Evolutionary conservation across 2,113 vertebrate genomes (phyloP).

Genomic region (Raphicerus campestris): DNA sequence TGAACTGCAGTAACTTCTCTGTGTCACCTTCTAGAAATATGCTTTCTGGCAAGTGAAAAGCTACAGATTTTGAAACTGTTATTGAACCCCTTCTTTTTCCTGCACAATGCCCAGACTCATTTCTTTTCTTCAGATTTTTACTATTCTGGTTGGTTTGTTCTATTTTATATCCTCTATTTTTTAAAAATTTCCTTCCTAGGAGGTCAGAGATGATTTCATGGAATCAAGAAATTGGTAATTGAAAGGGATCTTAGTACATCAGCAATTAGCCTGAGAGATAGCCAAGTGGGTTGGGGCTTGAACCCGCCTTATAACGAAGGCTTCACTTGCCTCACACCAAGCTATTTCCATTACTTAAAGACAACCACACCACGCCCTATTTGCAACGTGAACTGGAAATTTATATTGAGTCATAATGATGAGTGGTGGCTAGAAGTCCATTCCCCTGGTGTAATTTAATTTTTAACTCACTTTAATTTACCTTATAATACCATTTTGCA

Average conservation of each 20-base stretch:
- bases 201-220: not conserved
- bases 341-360: not conserved
- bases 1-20: not conserved
- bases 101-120: not conserved
- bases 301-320: not conserved
- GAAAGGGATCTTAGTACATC: not conserved
- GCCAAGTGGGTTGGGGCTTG: not conserved
- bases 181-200: not conserved
- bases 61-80: not conserved
- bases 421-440: not conserved
- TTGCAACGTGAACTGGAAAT: not conserved
- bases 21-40: not conserved
- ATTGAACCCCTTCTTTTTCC: not conserved
- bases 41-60: constrained; percentile 5
- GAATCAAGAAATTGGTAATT: not conserved
- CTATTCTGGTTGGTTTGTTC: not conserved
- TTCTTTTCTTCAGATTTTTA: not conserved
- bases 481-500: not conserved
- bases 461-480: not conserved
- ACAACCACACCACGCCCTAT: not conserved
- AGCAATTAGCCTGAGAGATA: not conserved
- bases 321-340: not conserved
- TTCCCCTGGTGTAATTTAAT: not conserved
- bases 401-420: not conserved
- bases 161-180: not conserved